phyloP scores from a whole-genome alignment of 1,140 invertebrate species.

The Sinella curviseta region DNA sequence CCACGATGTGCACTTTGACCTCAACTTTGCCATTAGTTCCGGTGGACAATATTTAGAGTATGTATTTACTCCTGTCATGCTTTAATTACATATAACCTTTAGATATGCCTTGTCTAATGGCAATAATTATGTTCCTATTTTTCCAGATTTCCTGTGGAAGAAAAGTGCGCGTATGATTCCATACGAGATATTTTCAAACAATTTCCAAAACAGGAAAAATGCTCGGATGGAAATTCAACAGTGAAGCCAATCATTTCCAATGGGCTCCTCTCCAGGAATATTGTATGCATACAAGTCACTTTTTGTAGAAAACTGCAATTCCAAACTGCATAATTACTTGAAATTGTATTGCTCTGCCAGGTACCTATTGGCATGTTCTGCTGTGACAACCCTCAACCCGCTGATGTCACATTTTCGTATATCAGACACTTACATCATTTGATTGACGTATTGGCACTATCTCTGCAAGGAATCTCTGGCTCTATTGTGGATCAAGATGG shows the following conservation, averaged over 20 bases:
- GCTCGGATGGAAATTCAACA: neutral
- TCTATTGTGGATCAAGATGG: slow-evolving; percentile 66
- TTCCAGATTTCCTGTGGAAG: slow-evolving; percentile 29
- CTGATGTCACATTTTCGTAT: slow-evolving; percentile 34
- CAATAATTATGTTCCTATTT: neutral
- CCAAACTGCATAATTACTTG: neutral
- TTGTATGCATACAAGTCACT: slow-evolving; percentile 24
- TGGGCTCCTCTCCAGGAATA: slow-evolving; percentile 1
- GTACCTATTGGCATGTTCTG: slow-evolving; percentile 42
- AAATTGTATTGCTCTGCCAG: slow-evolving; percentile 3
- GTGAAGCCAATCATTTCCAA: neutral
- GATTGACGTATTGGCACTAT: slow-evolving; percentile 44
- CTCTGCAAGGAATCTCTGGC: slow-evolving; percentile 64
- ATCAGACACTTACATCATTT: slow-evolving; percentile 43
- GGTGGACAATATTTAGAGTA: slow-evolving; percentile 33
- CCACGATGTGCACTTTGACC: slow-evolving; percentile 30
- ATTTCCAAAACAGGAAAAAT: slow-evolving; percentile 10
- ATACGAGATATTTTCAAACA: slow-evolving; percentile 29
- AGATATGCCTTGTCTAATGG: no score
- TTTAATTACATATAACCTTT: no score
- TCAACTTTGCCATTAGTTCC: slow-evolving; percentile 31
- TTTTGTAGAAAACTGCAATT: no score
- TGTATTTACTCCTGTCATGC: no score
- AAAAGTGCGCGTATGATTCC: slow-evolving; percentile 35
- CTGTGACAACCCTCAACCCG: slow-evolving; percentile 40